These are phyloP conservation scores for Morpho achilles DNA, from an alignment of 2,888 invertebrate genomes.

Conservation along the genomic window DNA sequence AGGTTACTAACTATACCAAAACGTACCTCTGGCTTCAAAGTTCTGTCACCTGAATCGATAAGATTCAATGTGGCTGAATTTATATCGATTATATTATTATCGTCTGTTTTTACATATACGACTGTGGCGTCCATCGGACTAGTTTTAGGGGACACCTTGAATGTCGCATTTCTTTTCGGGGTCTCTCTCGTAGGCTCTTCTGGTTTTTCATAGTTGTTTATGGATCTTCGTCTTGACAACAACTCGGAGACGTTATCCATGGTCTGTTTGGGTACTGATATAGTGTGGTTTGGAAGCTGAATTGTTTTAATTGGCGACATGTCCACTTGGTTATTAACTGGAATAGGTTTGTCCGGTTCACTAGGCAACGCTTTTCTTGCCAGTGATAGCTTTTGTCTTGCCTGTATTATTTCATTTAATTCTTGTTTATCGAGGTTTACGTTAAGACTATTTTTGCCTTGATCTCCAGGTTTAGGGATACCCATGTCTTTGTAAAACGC, in stretches of 20 bases:
- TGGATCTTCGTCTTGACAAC: constrained; percentile 56
- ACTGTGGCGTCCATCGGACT: constrained; percentile 57
- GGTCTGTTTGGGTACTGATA: constrained; percentile 62
- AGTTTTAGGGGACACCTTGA: constrained; percentile 53
- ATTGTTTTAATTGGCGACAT: constrained; percentile 57
- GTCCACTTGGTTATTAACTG: constrained; percentile 43
- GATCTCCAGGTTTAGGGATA: constrained; percentile 47
- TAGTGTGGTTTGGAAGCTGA: constrained; percentile 65
- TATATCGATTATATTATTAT: constrained; percentile 63
- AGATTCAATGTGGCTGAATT: constrained; percentile 68
- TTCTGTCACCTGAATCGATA: constrained; percentile 51
- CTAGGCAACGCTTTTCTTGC: constrained; percentile 62
- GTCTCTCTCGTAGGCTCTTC: constrained; percentile 55
- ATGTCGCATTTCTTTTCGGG: constrained; percentile 62
- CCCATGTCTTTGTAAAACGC: constrained; percentile 67
- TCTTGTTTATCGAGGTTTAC: constrained; percentile 69
- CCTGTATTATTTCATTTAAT: constrained; percentile 69
- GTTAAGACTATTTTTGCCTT: constrained; percentile 53
- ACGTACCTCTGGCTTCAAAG: constrained; percentile 49
- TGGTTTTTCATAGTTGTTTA: constrained; percentile 49
- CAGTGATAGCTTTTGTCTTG: constrained; percentile 64
- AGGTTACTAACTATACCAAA: background rate
- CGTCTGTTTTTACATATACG: constrained; percentile 55
- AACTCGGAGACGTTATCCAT: constrained; percentile 69
- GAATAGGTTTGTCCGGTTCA: constrained; percentile 47